Conservation (phyloP, 2,113 vertebrate genomes). For the Pseudolaguvia tuberculata region DNA sequence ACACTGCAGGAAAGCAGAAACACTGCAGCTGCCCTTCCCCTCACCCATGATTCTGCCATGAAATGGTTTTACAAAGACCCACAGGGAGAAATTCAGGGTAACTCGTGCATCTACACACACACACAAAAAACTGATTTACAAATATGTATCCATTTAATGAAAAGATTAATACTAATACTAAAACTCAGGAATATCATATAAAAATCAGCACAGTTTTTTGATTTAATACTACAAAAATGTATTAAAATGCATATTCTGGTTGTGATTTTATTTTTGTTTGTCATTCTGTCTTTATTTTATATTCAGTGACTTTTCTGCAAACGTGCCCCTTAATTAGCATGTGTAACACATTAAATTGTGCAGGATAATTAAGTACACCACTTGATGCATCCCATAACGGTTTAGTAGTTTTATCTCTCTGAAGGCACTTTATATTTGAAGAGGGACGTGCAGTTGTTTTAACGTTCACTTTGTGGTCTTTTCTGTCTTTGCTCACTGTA, state of each 20-base stretch:
- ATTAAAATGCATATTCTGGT: too few species aligned
- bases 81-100: slow-evolving; percentile 90
- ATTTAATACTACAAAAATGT: too few species aligned
- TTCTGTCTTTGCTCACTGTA: slow-evolving; percentile 46
- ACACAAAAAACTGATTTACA: neutral
- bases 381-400: neutral
- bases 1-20: slow-evolving; percentile 80
- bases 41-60: slow-evolving; percentile 85
- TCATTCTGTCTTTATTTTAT: neutral
- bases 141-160: neutral
- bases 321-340: neutral
- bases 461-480: slow-evolving; percentile 33
- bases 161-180: too few species aligned
- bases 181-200: too few species aligned
- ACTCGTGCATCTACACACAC: neutral
- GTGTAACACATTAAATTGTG: neutral
- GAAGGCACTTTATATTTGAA: neutral
- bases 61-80: slow-evolving; percentile 96
- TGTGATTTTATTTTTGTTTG: neutral
- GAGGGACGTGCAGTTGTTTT: neutral
- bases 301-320: neutral
- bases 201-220: too few species aligned
- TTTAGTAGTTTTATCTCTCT: neutral
- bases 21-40: slow-evolving; percentile 81
- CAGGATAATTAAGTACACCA: neutral